Percentiles rank a stretch among this genome's conserved stretches.
phyloP scores from a whole-genome alignment of 2,113 vertebrate genomes.

The Oryzias melastigma region DNA sequence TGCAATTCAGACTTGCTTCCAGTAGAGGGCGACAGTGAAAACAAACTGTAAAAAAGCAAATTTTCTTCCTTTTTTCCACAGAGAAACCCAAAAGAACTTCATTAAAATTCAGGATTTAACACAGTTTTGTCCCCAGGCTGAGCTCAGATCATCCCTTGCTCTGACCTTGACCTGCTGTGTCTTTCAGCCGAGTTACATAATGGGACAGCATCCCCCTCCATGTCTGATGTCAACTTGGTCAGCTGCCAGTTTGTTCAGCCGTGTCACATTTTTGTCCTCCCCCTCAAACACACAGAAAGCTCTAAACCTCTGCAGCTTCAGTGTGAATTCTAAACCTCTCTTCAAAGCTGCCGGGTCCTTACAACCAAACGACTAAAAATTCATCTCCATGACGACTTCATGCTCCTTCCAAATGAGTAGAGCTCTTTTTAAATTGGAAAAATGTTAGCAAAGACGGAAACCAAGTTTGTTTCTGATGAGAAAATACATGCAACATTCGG shows the following conservation, averaged over 20 bases:
- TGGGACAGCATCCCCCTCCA: constrained; percentile 29
- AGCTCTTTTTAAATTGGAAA: too few species aligned
- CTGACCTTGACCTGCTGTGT: constrained; percentile 19
- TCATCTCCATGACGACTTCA: too few species aligned
- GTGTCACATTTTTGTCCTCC: constrained; percentile 16
- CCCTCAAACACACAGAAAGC: neutral
- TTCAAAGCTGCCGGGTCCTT: too few species aligned
- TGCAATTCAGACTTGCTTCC: neutral
- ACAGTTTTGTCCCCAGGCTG: neutral
- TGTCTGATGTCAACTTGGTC: constrained; percentile 19
- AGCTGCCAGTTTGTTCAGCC: constrained; percentile 28
- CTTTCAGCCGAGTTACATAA: constrained; percentile 25
- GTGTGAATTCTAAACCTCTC: too few species aligned
- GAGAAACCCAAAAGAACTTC: neutral
- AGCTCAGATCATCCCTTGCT: constrained; percentile 26
- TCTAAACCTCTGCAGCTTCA: too few species aligned
- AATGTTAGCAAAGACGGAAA: too few species aligned
- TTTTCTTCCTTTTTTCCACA: too few species aligned
- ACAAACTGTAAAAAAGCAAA: too few species aligned
- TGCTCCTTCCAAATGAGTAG: too few species aligned
- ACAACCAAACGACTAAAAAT: too few species aligned
- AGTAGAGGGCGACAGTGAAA: constrained; percentile 20
- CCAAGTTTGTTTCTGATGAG: too few species aligned
- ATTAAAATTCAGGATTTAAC: neutral
- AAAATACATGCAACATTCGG: too few species aligned